phyloP scores from a whole-genome alignment of 1,140 invertebrate species.

The Lucilia cuprina region DNA sequence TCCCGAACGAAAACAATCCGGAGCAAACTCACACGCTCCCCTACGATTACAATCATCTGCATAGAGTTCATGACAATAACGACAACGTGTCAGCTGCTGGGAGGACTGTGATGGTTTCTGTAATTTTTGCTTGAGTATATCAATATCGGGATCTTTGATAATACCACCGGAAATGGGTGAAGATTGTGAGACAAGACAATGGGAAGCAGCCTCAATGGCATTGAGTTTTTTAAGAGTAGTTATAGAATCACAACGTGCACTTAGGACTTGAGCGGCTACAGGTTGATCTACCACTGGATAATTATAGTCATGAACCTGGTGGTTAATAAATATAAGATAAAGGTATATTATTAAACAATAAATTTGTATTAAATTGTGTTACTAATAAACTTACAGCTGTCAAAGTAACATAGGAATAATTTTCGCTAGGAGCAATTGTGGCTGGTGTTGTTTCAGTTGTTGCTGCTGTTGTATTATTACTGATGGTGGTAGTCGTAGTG shows the following conservation, averaged over 20 bases:
- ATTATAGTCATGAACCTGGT: slow-evolving; percentile 75
- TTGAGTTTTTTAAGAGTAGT: slow-evolving; percentile 70
- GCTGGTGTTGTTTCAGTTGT: slow-evolving; percentile 40
- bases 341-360: too few relatives aligned
- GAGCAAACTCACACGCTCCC: slow-evolving; percentile 87
- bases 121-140: slow-evolving; percentile 39
- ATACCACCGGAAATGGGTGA: slow-evolving; percentile 55
- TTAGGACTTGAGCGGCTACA: slow-evolving; percentile 61
- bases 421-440: slow-evolving; percentile 65
- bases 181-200: slow-evolving; percentile 52
- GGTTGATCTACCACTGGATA: slow-evolving; percentile 78
- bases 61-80: slow-evolving; percentile 77
- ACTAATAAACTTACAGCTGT: slow-evolving; percentile 65
- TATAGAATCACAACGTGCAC: slow-evolving; percentile 66
- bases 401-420: slow-evolving; percentile 87
- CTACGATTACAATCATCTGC: slow-evolving; percentile 79
- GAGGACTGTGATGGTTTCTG: neutral
- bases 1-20: slow-evolving; percentile 80
- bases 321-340: too few relatives aligned
- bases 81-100: slow-evolving; percentile 51
- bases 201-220: slow-evolving; percentile 52
- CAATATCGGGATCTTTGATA: slow-evolving; percentile 50
- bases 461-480: neutral
- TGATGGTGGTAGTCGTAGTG: slow-evolving; percentile 21
- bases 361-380: too few relatives aligned